Evolutionary conservation across 2,113 vertebrate species (phyloP).

Genomic region (Atlantisia rogersi): DNA sequence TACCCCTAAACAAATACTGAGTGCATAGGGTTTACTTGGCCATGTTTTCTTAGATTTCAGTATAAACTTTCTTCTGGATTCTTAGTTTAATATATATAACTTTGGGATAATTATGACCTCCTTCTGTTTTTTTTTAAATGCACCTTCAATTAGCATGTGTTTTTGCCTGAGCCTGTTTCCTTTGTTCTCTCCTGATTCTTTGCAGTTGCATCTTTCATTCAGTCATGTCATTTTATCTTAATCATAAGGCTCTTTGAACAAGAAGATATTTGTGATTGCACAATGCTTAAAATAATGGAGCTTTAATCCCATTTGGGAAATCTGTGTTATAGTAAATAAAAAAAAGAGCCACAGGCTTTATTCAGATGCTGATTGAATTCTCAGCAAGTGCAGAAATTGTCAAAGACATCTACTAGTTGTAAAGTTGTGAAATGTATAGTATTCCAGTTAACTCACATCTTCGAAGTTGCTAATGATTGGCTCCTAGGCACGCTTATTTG

Average conservation of each 20-base stretch:
- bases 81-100: neutral
- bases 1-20: neutral
- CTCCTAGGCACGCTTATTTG: neutral
- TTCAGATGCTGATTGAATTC: neutral
- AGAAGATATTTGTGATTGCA: neutral
- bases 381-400: neutral
- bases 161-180: neutral
- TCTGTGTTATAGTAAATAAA: neutral
- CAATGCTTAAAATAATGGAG: neutral
- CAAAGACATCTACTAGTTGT: neutral
- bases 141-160: neutral
- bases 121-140: neutral
- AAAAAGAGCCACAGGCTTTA: neutral
- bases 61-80: neutral
- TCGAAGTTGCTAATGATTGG: neutral
- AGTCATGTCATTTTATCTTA: neutral
- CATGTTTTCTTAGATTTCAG: neutral
- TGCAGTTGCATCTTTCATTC: neutral
- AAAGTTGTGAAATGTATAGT: neutral
- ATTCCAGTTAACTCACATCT: neutral
- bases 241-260: neutral
- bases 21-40: neutral
- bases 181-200: neutral
- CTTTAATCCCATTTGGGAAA: neutral
- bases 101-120: neutral